Conservation (phyloP, 2,113 vertebrate species). For the Corythaixoides concolor region DNA sequence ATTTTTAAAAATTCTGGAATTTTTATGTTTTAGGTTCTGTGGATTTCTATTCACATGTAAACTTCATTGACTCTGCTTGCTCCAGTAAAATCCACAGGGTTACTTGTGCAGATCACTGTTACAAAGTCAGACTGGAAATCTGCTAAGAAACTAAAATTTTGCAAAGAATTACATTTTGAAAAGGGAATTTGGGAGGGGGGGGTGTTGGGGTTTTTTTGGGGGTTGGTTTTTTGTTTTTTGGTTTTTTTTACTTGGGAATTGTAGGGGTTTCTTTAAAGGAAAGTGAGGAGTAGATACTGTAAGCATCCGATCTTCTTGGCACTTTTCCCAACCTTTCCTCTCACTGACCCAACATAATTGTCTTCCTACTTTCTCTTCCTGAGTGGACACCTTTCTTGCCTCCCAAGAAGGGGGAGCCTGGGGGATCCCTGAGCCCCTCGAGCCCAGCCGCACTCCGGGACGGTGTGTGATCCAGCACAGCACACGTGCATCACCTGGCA, state of each 20-base stretch:
- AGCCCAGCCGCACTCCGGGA: not conserved
- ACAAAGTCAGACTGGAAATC: not conserved
- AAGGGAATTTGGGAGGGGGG: not conserved
- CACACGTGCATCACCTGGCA: fast-evolving
- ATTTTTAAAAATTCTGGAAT: not conserved
- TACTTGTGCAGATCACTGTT: not conserved
- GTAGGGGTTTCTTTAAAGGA: not conserved
- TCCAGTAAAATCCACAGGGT: not conserved
- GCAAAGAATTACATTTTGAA: not conserved
- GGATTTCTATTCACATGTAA: not conserved
- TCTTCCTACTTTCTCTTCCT: not conserved
- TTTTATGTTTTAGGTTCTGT: not conserved
- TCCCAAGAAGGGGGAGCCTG: not conserved
- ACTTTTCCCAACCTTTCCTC: not conserved
- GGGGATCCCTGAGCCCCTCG: fast-evolving
- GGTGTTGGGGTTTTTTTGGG: no score
- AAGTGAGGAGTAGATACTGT: fast-evolving
- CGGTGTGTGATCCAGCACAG: fast-evolving
- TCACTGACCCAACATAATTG: not conserved
- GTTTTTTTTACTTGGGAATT: not conserved
- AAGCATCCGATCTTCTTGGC: not conserved
- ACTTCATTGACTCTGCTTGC: not conserved
- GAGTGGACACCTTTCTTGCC: not conserved
- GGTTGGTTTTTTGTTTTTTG: no score
- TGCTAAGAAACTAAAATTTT: not conserved